A percentile compares a stretch with the other conserved stretches of the same genome.
phyloP scores from a whole-genome alignment of 2,888 invertebrate genomes.

The Fabriciana adippe region DNA sequence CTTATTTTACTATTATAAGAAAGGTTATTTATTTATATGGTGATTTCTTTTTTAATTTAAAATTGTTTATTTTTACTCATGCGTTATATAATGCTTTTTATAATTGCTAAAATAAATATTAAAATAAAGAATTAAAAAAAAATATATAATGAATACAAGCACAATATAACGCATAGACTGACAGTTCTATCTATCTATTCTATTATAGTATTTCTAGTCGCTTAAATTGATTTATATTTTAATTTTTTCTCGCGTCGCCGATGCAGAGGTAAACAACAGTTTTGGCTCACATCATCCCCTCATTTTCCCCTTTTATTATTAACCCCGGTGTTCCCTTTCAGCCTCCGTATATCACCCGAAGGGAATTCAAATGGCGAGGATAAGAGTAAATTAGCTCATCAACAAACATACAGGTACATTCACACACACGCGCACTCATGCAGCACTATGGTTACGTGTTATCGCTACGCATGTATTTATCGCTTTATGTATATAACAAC shows the following conservation, averaged over 20 bases:
- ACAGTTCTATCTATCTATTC: conserved; percentile 2
- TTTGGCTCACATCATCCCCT: conserved; percentile 59
- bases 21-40: too few species aligned
- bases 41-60: too few species aligned
- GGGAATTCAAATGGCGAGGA: conserved; percentile 85
- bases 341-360: conserved; percentile 83
- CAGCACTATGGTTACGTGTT: conserved; percentile 33
- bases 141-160: not conserved
- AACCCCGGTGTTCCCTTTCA: conserved; percentile 82
- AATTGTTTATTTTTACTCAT: too few species aligned
- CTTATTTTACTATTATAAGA: too few species aligned
- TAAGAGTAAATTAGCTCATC: conserved; percentile 86
- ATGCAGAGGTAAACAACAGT: conserved; percentile 74
- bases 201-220: conserved; percentile 22
- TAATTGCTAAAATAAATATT: too few species aligned
- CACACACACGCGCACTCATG: conserved; percentile 44
- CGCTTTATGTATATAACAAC: conserved; percentile 9
- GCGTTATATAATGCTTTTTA: too few species aligned
- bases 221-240: conserved; percentile 19
- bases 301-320: conserved; percentile 62
- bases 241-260: conserved; percentile 62
- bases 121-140: not conserved
- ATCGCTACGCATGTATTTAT: conserved; percentile 19
- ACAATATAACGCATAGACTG: not conserved
- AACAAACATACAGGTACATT: conserved; percentile 89